Evolutionary conservation across 2,797 vertebrate genomes (phyloP).

Genomic region (Eurystomus glaucurus): DNA sequence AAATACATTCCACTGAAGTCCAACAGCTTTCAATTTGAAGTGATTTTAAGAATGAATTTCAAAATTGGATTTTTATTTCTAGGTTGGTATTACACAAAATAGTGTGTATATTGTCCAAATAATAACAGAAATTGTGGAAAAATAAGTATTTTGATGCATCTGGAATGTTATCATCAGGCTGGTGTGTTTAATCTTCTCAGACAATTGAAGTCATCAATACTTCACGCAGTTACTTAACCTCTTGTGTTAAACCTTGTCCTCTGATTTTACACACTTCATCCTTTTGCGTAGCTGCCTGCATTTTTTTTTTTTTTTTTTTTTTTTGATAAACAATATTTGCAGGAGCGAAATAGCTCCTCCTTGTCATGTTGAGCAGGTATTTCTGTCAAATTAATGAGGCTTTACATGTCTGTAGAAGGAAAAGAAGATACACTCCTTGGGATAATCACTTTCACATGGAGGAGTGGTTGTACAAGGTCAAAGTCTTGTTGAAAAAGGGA

Average conservation of each 20-base stretch:
- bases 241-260: not conserved
- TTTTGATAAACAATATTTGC: not conserved
- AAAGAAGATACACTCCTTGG: not conserved
- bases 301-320: not conserved
- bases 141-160: not conserved
- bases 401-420: not conserved
- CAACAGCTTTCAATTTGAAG: not conserved
- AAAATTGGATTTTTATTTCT: not conserved
- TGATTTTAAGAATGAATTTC: not conserved
- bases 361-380: not conserved
- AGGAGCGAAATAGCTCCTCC: not conserved
- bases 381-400: conserved; percentile 1
- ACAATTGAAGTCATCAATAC: not conserved
- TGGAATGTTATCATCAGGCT: not conserved
- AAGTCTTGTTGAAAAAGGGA: not conserved
- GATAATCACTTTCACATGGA: not conserved
- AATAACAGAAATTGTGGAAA: not conserved
- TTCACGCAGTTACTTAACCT: not conserved
- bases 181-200: not conserved
- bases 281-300: not conserved
- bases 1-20: not conserved
- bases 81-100: not conserved
- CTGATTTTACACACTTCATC: not conserved
- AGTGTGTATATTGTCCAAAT: not conserved
- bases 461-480: not conserved